Base-by-base conservation (phyloP, 2,888 invertebrate species). In the Drosophila merina region DNA sequence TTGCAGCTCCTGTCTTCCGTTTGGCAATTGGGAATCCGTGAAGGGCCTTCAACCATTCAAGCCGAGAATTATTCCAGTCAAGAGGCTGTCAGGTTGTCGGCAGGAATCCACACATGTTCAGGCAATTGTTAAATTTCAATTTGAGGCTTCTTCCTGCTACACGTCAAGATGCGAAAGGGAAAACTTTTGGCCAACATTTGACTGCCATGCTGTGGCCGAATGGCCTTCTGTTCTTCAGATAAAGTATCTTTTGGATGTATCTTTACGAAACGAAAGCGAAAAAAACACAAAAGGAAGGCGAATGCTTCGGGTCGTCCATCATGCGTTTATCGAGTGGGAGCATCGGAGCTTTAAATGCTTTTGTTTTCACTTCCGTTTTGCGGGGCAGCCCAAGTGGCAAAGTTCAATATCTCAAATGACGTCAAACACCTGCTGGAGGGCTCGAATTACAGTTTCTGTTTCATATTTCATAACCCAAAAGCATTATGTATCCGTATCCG, bases 321-420 rank as follows among this genome's bases (percentile, higher is more conserved):
- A 82, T 75, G 54, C 70, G 72, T 59, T 86, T 82, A 87, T 85
- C 77, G 49, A 70, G 77, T 82, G 80, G 73, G 63, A 59, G 71
- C 80, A 79, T 75, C 80, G 66, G 52, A 57, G 69, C 76, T 60
- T 45, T 76, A 84, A 85, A 78, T 79, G 47, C 33, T 49, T 64
- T 70, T 73, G 67, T 77, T 77, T 80, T 64, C 73, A 82, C 88
- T 82, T 82, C 82, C 82, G 88, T 67, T 76, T 47, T 47, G 55
- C 49, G 28, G 31, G 12, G 36, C 38, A 67, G 49, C 45, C 57
- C 20, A 25, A 31, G 50, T 69, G 73, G 49, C 55, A 82, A 60
- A 86, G 83, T 79, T 71, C 71, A 69, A 73, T 62, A 68, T 77
- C 68, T 77, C 80, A 55, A 64, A 12, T 83, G 72, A 62, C 86